Conservation (phyloP, 2,888 invertebrate genomes). For the Parnassius mnemosyne region DNA sequence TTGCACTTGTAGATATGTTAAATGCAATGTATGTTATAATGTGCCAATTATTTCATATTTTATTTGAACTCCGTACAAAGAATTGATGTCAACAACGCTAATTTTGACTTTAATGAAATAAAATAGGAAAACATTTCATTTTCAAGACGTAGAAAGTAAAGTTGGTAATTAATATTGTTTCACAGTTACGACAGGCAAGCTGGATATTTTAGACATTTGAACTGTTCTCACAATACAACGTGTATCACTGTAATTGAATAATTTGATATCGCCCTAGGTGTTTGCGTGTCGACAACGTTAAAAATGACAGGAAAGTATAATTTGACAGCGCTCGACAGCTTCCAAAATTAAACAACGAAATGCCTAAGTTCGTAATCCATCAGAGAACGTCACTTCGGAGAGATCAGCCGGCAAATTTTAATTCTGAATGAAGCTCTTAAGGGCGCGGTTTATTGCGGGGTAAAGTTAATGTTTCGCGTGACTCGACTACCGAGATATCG, state of each 20-base stretch:
- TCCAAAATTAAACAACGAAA: conserved; percentile 41
- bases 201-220: conserved; percentile 6
- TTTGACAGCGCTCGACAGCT: conserved; percentile 27
- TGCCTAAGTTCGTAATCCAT: conserved; percentile 68
- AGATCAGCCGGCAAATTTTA: conserved; percentile 78
- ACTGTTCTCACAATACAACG: conserved; percentile 18
- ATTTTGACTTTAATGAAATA: conserved; percentile 6
- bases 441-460: conserved; percentile 73
- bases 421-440: conserved; percentile 74
- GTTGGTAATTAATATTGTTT: conserved; percentile 13
- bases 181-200: conserved; percentile 10
- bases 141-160: conserved; percentile 2
- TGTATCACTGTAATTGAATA: conserved; percentile 20
- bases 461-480: conserved; percentile 78
- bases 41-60: no score
- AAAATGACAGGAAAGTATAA: conserved; percentile 37
- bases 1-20: no score
- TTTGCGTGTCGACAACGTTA: conserved; percentile 21
- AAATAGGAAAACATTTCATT: neutral
- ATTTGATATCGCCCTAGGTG: conserved; percentile 17
- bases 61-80: neutral
- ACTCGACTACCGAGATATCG: conserved; percentile 76
- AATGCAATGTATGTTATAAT: no score
- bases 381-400: conserved; percentile 62
- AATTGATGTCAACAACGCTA: conserved; percentile 9